Conservation (phyloP, 2,797 vertebrate species). For the Sebastes minor region DNA sequence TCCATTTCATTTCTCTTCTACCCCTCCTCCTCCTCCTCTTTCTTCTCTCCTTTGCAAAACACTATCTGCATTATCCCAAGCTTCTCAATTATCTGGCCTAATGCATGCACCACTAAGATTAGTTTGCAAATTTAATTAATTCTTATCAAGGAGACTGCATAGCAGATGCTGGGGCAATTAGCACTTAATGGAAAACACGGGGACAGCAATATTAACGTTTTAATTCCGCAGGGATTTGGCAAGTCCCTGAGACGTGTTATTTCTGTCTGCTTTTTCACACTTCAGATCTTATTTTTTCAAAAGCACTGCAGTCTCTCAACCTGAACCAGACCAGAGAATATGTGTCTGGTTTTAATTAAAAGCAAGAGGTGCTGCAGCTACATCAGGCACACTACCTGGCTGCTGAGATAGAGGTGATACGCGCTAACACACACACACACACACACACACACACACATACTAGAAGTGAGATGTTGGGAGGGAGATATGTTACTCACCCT, state of each 20-base stretch:
- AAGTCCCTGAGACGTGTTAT: constrained; percentile 72
- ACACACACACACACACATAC: constrained; percentile 10
- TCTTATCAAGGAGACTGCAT: constrained; percentile 85
- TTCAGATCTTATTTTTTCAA: constrained; percentile 72
- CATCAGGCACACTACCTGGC: constrained; percentile 41
- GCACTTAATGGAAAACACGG: constrained; percentile 84
- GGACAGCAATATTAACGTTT: constrained; percentile 82
- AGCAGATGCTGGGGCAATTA: constrained; percentile 86
- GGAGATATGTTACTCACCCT: constrained; percentile 83
- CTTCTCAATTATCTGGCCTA: constrained; percentile 80
- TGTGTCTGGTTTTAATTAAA: constrained; percentile 71
- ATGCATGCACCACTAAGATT: constrained; percentile 82
- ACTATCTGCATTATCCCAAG: constrained; percentile 74
- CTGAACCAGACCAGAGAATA: constrained; percentile 68
- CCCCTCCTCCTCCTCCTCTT: background rate
- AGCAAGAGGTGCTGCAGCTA: constrained; percentile 43
- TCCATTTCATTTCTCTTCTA: constrained; percentile 50
- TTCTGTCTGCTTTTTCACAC: constrained; percentile 69
- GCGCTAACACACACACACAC: background rate
- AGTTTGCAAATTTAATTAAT: constrained; percentile 87
- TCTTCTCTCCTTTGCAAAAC: constrained; percentile 50
- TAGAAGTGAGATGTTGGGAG: constrained; percentile 45
- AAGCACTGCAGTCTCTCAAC: constrained; percentile 67
- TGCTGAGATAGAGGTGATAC: constrained; percentile 51
- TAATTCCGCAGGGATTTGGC: constrained; percentile 78